Conservation (phyloP, 2,888 invertebrate species). For the Melinopterus prodromus region DNA sequence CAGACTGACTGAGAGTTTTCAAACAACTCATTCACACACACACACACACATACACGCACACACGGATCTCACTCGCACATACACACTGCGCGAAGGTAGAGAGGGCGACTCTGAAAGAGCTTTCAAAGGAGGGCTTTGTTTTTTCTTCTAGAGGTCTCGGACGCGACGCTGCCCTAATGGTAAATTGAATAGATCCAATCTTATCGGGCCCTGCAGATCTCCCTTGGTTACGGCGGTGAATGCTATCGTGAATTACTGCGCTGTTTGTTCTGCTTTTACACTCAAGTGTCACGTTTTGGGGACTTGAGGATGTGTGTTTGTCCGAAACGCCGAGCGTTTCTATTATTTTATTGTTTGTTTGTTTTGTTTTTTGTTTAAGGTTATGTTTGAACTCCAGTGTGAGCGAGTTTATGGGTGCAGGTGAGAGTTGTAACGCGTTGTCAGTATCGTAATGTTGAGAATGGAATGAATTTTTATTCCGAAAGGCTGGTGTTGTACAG, state of each 20-base stretch:
- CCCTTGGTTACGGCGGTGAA: neutral
- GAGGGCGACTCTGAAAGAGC: neutral
- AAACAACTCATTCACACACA: neutral
- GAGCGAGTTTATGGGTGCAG: too few relatives aligned
- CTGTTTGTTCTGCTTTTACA: neutral
- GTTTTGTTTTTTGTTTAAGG: neutral
- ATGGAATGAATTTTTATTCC: too few relatives aligned
- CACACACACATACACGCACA: neutral
- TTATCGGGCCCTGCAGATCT: slow-evolving; percentile 4
- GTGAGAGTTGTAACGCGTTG: too few relatives aligned
- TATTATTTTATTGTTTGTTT: neutral
- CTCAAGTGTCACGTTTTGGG: neutral
- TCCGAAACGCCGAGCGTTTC: neutral
- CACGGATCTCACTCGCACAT: neutral
- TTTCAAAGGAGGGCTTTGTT: slow-evolving; percentile 15
- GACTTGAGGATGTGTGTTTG: neutral
- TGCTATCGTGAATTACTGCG: neutral
- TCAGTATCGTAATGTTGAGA: too few relatives aligned
- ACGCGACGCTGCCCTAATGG: slow-evolving; percentile 8
- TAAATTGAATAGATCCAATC: slow-evolving; percentile 26
- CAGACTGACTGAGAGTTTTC: neutral
- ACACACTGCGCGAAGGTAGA: neutral
- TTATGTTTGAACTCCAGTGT: too few relatives aligned
- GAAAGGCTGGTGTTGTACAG: too few relatives aligned
- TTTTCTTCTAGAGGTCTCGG: slow-evolving; percentile 11